Evolutionary conservation across 2,888 invertebrate species (phyloP).

Genomic region (Mechanitis messenoides): DNA sequence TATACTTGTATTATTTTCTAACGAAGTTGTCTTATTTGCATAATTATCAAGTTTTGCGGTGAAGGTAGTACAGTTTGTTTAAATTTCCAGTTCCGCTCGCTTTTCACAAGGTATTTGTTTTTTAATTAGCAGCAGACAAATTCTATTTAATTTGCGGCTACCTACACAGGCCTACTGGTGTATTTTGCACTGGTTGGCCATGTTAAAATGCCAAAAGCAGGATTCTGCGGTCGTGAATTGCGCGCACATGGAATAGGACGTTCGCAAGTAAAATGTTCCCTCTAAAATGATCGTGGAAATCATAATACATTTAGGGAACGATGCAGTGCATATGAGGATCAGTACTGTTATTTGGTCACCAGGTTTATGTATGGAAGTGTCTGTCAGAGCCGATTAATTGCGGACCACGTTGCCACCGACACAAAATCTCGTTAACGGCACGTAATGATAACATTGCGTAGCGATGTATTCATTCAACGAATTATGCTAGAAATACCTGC

Average conservation of each 20-base stretch:
- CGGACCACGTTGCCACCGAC: conserved; percentile 47
- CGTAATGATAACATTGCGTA: conserved; percentile 29
- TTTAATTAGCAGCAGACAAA: conserved; percentile 61
- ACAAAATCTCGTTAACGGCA: conserved; percentile 41
- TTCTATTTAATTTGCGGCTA: conserved; percentile 66
- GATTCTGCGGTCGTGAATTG: conserved; percentile 51
- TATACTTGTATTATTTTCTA: conserved; percentile 17
- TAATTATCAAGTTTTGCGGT: conserved; percentile 25
- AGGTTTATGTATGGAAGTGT: conserved; percentile 44
- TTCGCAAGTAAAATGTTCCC: conserved; percentile 41
- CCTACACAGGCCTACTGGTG: conserved; percentile 45
- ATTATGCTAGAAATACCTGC: conserved; percentile 19
- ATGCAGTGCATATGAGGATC: conserved; percentile 38
- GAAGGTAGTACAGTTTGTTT: conserved; percentile 32
- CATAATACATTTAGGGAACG: conserved; percentile 42
- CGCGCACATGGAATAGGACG: conserved; percentile 44
- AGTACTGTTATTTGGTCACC: conserved; percentile 40
- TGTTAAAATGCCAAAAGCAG: conserved; percentile 65
- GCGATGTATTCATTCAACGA: conserved; percentile 28
- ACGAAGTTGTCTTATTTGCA: conserved; percentile 24
- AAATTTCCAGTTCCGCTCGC: conserved; percentile 38
- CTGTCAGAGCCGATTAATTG: conserved; percentile 54
- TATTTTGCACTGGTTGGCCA: conserved; percentile 48
- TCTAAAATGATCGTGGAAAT: conserved; percentile 49
- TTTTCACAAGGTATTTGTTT: conserved; percentile 50